phyloP scores from a whole-genome alignment of 2,888 invertebrate species.

The Eumerus sabulonum region DNA sequence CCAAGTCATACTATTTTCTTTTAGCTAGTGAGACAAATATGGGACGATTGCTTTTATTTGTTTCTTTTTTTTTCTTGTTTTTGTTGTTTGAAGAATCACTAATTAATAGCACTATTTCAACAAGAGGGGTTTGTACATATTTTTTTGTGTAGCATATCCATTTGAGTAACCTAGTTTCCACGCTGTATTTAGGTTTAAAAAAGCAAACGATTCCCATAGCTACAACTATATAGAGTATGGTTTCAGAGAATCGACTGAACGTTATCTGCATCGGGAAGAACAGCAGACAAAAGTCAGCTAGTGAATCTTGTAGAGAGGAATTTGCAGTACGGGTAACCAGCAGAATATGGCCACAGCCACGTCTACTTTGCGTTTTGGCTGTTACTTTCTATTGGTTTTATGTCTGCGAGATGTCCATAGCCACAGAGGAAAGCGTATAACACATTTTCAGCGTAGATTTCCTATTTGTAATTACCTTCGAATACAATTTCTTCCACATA shows the following conservation, averaged over 20 bases:
- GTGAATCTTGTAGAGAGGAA: constrained; percentile 33
- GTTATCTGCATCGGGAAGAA: constrained; percentile 62
- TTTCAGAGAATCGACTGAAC: neutral
- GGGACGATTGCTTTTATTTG: too few relatives aligned
- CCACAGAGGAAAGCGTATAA: constrained; percentile 35
- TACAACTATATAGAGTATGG: too few relatives aligned
- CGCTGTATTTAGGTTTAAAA: constrained; percentile 31
- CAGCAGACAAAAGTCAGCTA: constrained; percentile 5
- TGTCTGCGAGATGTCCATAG: constrained; percentile 9
- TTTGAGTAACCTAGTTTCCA: constrained; percentile 67
- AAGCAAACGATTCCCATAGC: neutral
- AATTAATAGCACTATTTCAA: constrained; percentile 62
- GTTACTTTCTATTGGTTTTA: constrained; percentile 12
- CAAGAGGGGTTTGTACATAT: constrained; percentile 24
- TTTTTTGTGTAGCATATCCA: constrained; percentile 65
- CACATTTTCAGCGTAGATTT: constrained; percentile 59
- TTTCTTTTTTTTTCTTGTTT: constrained; percentile 23
- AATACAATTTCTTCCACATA: constrained; percentile 40
- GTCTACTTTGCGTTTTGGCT: constrained; percentile 32
- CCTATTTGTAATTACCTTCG: constrained; percentile 65
- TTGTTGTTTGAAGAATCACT: constrained; percentile 41
- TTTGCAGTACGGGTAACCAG: too few relatives aligned
- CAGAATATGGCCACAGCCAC: too few relatives aligned
- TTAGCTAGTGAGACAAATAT: constrained; percentile 61
- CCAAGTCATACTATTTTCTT: neutral